Evolutionary conservation across 2,888 invertebrate genomes (phyloP).

Genomic region (Cosmia pyralina): DNA sequence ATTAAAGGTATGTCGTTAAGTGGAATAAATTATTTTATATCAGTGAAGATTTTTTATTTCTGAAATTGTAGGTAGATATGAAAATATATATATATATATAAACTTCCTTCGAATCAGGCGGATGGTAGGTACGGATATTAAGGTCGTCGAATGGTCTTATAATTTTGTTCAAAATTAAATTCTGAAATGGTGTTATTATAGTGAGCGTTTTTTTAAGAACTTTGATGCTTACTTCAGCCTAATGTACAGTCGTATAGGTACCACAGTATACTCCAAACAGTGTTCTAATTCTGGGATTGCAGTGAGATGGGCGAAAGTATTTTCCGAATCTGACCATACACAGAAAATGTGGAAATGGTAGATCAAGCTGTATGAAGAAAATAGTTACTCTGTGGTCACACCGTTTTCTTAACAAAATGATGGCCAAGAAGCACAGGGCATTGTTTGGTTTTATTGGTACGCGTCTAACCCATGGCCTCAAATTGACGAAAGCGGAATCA

Average conservation of each 20-base stretch:
- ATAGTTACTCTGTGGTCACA: neutral
- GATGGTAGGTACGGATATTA: constrained; percentile 8
- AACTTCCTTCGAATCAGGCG: constrained; percentile 21
- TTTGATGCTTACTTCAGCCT: neutral
- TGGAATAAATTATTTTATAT: constrained; percentile 53
- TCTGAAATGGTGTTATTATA: neutral
- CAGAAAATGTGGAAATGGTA: neutral
- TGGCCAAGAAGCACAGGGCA: too few relatives aligned
- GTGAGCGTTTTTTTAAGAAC: neutral
- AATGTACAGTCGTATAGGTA: too few relatives aligned
- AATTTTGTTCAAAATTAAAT: neutral
- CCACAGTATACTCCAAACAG: neutral
- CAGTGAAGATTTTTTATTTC: constrained; percentile 17
- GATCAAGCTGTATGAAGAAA: neutral
- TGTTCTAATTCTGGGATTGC: neutral
- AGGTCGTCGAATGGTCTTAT: neutral
- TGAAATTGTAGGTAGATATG: constrained; percentile 37
- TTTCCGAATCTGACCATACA: neutral
- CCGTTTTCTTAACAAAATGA: too few relatives aligned
- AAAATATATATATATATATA: constrained; percentile 5
- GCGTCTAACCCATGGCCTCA: constrained; percentile 12
- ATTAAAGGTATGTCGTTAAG: constrained; percentile 21
- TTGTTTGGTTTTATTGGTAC: neutral
- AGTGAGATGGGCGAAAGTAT: neutral
- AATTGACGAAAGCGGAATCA: neutral